These are phyloP conservation scores for Campoplex capitator DNA, from an alignment of 2,888 invertebrate species.

Conservation along the genomic window DNA sequence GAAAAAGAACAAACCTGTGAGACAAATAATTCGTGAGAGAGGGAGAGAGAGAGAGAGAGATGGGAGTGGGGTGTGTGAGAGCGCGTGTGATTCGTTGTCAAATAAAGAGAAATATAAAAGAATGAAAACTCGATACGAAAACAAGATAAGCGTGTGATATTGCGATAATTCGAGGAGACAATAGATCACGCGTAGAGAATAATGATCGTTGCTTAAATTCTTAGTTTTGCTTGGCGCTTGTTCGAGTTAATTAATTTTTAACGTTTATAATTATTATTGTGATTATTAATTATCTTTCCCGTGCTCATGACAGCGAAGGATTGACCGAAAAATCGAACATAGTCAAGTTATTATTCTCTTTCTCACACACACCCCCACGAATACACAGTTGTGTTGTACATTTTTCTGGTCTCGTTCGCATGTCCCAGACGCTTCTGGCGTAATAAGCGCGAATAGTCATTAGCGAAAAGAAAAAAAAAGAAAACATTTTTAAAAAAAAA, in stretches of 20 bases:
- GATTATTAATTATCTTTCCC: slow-evolving; percentile 83
- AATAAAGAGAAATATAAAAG: background rate
- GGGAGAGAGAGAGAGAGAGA: background rate
- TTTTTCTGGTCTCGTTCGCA: slow-evolving; percentile 69
- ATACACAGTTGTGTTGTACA: slow-evolving; percentile 36
- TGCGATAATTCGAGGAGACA: slow-evolving; percentile 66
- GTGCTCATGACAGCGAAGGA: slow-evolving; percentile 72
- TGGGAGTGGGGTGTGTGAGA: background rate
- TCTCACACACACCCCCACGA: slow-evolving; percentile 11
- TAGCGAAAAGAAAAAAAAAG: background rate
- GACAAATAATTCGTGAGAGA: slow-evolving; percentile 10
- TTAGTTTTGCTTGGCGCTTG: slow-evolving; percentile 80
- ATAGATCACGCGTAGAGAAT: slow-evolving; percentile 71
- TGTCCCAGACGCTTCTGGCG: slow-evolving; percentile 36
- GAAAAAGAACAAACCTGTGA: slow-evolving; percentile 53
- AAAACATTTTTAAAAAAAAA: background rate
- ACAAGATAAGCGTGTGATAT: slow-evolving; percentile 35
- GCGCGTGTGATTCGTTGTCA: background rate
- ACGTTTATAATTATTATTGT: slow-evolving; percentile 74
- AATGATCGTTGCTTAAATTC: slow-evolving; percentile 77
- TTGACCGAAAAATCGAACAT: slow-evolving; percentile 48
- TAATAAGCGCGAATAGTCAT: slow-evolving; percentile 3
- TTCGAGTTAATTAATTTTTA: slow-evolving; percentile 50
- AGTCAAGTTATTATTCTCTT: slow-evolving; percentile 45
- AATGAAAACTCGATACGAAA: background rate